Evolutionary conservation across 1,140 invertebrate genomes (phyloP), one percentile per base, ranked within the genome.

Genomic region (Pararge aegeria): DNA sequence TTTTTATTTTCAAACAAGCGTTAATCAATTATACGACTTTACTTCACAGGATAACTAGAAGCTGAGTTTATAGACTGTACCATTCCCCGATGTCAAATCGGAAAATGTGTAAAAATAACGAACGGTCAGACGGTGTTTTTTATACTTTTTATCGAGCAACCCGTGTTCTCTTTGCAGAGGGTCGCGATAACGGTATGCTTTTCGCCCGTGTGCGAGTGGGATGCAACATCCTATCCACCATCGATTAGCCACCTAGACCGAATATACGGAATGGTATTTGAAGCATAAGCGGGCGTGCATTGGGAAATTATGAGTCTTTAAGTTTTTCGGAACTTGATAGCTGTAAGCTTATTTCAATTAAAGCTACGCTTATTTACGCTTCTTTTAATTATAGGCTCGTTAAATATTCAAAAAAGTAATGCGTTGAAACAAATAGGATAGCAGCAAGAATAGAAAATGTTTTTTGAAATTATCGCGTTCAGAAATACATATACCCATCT

Each of bases 241-340:
- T 58, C 55, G 55, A 58, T 58, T 58, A 58, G 48, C 48, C 15
- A 20, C 7, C 30, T 34, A 34, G 30, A 34, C 2, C 10, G 30
- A 34, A 34, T 1, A 34, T 34, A 34, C 30, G 12, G n/a, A 34
- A 34, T 3, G 10, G 9, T n/a, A 34, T 34, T 10, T n/a, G 0
- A 34, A 7, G 30, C 30, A 12, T 7, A 34, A 34, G 12, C 30
- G 27, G n/a, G n/a, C n/a, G n/a, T n/a, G n/a, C n/a, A n/a, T n/a
- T n/a, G n/a, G n/a, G n/a, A n/a, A n/a, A n/a, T n/a, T n/a, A n/a
- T n/a, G n/a, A n/a, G n/a, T n/a, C n/a, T n/a, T n/a, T n/a, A n/a
- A n/a, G n/a, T n/a, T n/a, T n/a, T n/a, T n/a, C n/a, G n/a, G n/a
- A n/a, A n/a, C n/a, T n/a, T n/a, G n/a, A n/a, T n/a, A n/a, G n/a